Evolutionary conservation across 2,888 invertebrate genomes (phyloP), one percentile per base, ranked within the genome.

Genomic region (Abrostola triplasia): DNA sequence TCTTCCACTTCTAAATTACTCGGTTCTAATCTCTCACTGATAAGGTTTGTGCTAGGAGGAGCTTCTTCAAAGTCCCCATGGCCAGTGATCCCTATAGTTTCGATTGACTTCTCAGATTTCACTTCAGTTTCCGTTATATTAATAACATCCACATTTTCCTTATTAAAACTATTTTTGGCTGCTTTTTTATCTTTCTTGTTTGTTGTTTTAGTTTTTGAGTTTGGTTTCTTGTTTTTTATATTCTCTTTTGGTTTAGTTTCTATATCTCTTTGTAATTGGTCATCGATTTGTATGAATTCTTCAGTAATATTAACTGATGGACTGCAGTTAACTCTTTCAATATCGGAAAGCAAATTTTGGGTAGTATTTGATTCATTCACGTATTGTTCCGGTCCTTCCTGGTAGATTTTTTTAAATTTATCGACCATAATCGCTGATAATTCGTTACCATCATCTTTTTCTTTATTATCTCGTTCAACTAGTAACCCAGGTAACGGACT

Each of bases 401-500:
- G 72, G 54, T 79, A 86, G 36, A 89, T 82, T 64, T 86, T 86
- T 55, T 89, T 85, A 5, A 89, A 82, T 69, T 88, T 90, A 52
- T 89, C 81, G 0, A 89, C 55, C 78, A 89, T 82, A 35, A 80
- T 83, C 1, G 76, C 76, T 0, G 82, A 80, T 9, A 89, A 84
- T 59, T 88, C 88, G 55, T 56, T 73, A 4, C 7, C 59, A 13
- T 86, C 82, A 7, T 86, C 78, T 59, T 75, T 73, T 6, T 56
- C 53, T 0, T 44, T 47, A 0, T 72, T 69, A 0, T 79, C 79
- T 8, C 82, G 72, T 83, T 93, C 93, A 35, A 93, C 85, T 5
- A 90, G 68, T 10, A 94, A 80, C 0, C 84, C 89, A 0, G 93
- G 93, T 42, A 93, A 77, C 6, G 93, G 90, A 73, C 93, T 92